Percentiles rank a stretch among this genome's conserved stretches.
Evolutionary conservation across 2,888 invertebrate genomes (phyloP).

Genomic region (Elysia crispata): DNA sequence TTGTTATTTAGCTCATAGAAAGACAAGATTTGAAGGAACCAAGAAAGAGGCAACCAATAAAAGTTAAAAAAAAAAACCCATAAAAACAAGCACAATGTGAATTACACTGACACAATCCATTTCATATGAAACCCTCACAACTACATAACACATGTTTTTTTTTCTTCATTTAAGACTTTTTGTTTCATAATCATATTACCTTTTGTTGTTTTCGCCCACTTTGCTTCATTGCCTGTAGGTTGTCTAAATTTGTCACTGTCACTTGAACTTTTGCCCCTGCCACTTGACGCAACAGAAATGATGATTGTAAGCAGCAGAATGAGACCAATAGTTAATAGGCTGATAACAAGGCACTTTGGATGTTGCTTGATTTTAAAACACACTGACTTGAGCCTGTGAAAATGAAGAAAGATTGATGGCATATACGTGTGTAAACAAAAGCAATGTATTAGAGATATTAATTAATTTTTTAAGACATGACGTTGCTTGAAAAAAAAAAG

Average conservation of each 20-base stretch:
- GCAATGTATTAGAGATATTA: too few species aligned
- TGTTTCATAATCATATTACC: neutral
- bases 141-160: neutral
- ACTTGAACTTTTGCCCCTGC: neutral
- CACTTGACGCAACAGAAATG: conserved; percentile 38
- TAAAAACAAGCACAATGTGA: too few species aligned
- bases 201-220: conserved; percentile 12
- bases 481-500: too few species aligned
- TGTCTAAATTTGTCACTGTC: neutral
- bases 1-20: too few species aligned
- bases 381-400: conserved; percentile 32
- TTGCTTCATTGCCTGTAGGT: conserved; percentile 15
- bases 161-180: neutral
- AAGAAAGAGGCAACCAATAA: too few species aligned
- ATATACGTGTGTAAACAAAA: too few species aligned
- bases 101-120: too few species aligned
- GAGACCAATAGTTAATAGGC: conserved; percentile 9
- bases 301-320: conserved; percentile 35
- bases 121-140: too few species aligned
- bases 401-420: neutral
- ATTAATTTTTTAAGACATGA: too few species aligned
- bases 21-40: too few species aligned
- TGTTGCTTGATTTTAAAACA: conserved; percentile 21
- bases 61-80: neutral
- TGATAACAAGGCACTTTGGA: conserved; percentile 33